Evolutionary conservation across 2,888 invertebrate genomes (phyloP), one percentile per base, ranked within the genome.

Genomic region (Notodonta dromedarius): DNA sequence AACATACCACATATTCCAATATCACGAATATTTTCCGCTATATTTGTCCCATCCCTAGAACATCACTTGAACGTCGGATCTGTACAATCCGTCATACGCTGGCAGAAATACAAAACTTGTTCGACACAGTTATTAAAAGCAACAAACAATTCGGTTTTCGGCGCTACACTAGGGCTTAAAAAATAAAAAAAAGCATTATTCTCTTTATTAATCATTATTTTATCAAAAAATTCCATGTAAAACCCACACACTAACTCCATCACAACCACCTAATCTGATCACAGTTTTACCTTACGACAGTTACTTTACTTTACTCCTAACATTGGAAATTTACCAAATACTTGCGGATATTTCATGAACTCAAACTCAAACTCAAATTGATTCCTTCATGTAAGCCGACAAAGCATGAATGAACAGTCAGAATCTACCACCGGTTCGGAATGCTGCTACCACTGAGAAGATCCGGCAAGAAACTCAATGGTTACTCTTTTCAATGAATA

Each of bases 201-300:
- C 24, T 24, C 24, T 24, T 61, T 79, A 81, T 82, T 84, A 80
- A 75, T 76, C 70, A 74, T 80, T 61, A 44, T 57, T 24, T 24
- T 32, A 35, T 46, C 9, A 16, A 75, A 84, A 86, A 87, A 88
- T 83, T 77, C 78, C 77, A 79, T 85, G 85, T 86, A 84, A n/a
- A 85, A 86, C 66, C 73, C 75, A 75, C 72, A 75, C 72, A 75
- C 80, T 80, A 77, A 78, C 66, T 78, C 83, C 88, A 83, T 92
- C 93, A 92, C 93, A 93, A 92, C 93, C 93, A 81, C 86, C 91
- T 86, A 86, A 75, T 84, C 89, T 86, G 89, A 93, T 93, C 92
- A 93, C 92, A 92, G 93, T 85, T 84, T 86, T 79, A 85, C 86
- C 86, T 89, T 88, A 88, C 86, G 82, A 84, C 77, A 79, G 80